A percentile compares a stretch with the other conserved stretches of the same genome.
phyloP scores from a whole-genome alignment of 2,888 invertebrate species.

The Hirtodrosophila duncani region DNA sequence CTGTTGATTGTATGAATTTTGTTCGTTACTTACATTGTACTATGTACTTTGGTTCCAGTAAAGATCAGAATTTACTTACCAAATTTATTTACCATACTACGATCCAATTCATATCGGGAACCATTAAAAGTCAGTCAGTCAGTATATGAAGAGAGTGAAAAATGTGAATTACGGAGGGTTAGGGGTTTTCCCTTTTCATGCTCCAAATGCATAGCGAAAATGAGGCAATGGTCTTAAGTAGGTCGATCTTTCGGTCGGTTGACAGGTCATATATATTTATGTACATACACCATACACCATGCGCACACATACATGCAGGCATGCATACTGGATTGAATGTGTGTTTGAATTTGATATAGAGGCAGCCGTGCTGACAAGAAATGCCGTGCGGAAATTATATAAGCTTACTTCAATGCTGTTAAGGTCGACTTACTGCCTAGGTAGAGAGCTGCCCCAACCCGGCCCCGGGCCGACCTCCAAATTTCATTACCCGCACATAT shows the following conservation, averaged over 20 bases:
- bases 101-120: too few relatives aligned
- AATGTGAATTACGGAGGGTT: too few relatives aligned
- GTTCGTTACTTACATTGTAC: too few relatives aligned
- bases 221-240: slow-evolving; percentile 47
- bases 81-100: too few relatives aligned
- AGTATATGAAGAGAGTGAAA: too few relatives aligned
- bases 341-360: slow-evolving; percentile 31
- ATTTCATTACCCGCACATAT: neutral
- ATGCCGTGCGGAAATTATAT: slow-evolving; percentile 58
- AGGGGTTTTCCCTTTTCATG: slow-evolving; percentile 36
- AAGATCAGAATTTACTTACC: too few relatives aligned
- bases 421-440: slow-evolving; percentile 48
- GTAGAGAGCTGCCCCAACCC: slow-evolving; percentile 28
- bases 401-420: slow-evolving; percentile 52
- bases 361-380: slow-evolving; percentile 27
- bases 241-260: slow-evolving; percentile 53
- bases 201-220: slow-evolving; percentile 29
- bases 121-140: too few relatives aligned
- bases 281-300: neutral
- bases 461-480: neutral
- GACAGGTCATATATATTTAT: slow-evolving; percentile 4
- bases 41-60: too few relatives aligned
- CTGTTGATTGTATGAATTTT: too few relatives aligned
- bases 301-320: neutral
- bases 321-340: slow-evolving; percentile 2